phyloP scores from a whole-genome alignment of 2,888 invertebrate genomes.

The Sminthurides aquaticus region DNA sequence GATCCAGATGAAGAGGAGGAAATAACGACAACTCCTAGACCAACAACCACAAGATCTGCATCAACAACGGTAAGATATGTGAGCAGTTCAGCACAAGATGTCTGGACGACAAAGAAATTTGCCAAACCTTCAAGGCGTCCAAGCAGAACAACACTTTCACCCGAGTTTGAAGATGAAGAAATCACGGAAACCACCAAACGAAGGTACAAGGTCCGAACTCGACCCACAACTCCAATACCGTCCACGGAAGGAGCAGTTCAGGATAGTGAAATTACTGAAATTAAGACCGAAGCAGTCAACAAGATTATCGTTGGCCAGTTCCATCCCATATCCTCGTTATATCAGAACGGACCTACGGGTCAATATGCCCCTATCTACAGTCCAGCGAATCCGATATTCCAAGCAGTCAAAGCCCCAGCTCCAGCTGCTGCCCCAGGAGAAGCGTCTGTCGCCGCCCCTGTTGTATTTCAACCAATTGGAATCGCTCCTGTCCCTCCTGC shows the following conservation, averaged over 20 bases:
- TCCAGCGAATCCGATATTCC: neutral
- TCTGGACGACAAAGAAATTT: neutral
- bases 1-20: conserved; percentile 14
- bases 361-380: conserved; percentile 2
- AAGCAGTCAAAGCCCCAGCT: neutral
- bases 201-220: conserved; percentile 2
- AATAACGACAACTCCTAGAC: neutral
- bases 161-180: neutral
- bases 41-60: conserved; percentile 5
- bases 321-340: conserved; percentile 7
- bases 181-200: neutral
- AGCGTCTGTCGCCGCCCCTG: neutral
- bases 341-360: neutral
- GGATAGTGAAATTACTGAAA: neutral
- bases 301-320: conserved; percentile 5
- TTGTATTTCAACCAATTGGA: neutral
- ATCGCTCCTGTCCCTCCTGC: neutral
- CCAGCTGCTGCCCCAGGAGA: neutral
- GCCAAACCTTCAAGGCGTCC: neutral
- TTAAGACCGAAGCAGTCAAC: too few relatives aligned
- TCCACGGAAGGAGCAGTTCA: neutral
- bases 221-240: neutral
- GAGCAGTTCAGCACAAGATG: neutral
- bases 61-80: neutral
- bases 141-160: neutral